Conservation (phyloP, 1,140 invertebrate genomes). For the Halictus rubicundus region DNA sequence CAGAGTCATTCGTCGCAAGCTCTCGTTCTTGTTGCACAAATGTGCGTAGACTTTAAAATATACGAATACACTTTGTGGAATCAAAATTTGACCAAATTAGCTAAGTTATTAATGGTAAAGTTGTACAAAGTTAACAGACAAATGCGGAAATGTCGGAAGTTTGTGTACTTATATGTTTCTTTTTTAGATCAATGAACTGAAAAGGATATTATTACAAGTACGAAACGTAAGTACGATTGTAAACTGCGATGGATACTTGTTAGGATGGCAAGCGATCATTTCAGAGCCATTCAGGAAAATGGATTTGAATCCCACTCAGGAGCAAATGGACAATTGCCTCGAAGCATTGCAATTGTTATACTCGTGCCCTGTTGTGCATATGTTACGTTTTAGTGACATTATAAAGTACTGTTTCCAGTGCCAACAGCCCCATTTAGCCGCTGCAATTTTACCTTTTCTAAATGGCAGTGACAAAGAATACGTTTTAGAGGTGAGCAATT, state of each 20-base stretch:
- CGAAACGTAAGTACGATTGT: conserved; percentile 61
- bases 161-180: conserved; percentile 14
- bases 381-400: conserved; percentile 65
- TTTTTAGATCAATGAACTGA: conserved; percentile 67
- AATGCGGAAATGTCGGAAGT: conserved; percentile 7
- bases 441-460: conserved; percentile 70
- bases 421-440: conserved; percentile 67
- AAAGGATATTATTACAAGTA: conserved; percentile 65
- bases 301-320: conserved; percentile 44
- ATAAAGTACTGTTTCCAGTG: conserved; percentile 65
- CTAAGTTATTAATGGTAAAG: conserved; percentile 63
- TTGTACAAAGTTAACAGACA: conserved; percentile 1
- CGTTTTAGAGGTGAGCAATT: conserved; percentile 60
- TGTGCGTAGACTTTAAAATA: conserved; percentile 71
- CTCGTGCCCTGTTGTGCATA: conserved; percentile 68
- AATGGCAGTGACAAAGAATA: conserved; percentile 52
- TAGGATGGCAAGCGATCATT: conserved; percentile 71
- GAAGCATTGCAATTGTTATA: conserved; percentile 68
- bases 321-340: conserved; percentile 67
- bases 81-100: conserved; percentile 66
- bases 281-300: conserved; percentile 69
- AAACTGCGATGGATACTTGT: conserved; percentile 68
- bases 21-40: conserved; percentile 66
- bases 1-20: conserved; percentile 56
- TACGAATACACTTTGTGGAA: conserved; percentile 69